phyloP scores from a whole-genome alignment of 2,797 vertebrate species.

The Sus cebifrons region DNA sequence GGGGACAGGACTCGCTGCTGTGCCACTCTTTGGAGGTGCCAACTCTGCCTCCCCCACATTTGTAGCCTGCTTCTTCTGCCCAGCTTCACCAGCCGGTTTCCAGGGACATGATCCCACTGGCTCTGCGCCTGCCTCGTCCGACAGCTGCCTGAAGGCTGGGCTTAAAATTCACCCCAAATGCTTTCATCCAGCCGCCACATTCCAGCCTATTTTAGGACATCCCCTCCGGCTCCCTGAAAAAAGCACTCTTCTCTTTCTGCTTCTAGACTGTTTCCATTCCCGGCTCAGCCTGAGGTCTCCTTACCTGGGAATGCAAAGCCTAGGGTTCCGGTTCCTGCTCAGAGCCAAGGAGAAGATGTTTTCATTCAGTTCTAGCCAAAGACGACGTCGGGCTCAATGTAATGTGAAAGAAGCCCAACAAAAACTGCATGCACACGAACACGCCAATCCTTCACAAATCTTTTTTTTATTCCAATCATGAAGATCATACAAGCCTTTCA shows the following conservation, averaged over 20 bases:
- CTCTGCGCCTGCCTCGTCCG: constrained; percentile 16
- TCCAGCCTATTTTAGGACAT: constrained; percentile 75
- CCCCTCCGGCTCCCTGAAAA: constrained; percentile 64
- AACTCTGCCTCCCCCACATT: not conserved
- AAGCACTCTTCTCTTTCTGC: constrained; percentile 61
- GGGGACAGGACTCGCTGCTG: not conserved
- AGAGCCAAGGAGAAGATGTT: constrained; percentile 53
- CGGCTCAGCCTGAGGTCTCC: constrained; percentile 1
- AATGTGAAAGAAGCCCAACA: not conserved
- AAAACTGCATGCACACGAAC: not conserved
- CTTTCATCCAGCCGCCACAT: constrained; percentile 68
- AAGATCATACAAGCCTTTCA: not conserved
- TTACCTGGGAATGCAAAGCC: not conserved
- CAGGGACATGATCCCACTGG: constrained; percentile 9
- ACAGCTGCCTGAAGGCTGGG: constrained; percentile 52
- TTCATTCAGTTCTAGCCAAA: constrained; percentile 20
- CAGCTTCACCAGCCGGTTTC: constrained; percentile 55
- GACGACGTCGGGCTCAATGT: constrained; percentile 38
- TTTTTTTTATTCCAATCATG: constrained; percentile 12
- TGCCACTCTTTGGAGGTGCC: constrained; percentile 41
- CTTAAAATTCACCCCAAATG: constrained; percentile 67
- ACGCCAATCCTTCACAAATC: not conserved
- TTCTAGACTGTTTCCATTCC: constrained; percentile 45
- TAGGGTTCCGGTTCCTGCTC: not conserved
- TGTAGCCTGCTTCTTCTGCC: constrained; percentile 1